Percentiles rank a stretch among this genome's conserved stretches.
Evolutionary conservation across 2,888 invertebrate species (phyloP).

Genomic region (Drosophila cognata): DNA sequence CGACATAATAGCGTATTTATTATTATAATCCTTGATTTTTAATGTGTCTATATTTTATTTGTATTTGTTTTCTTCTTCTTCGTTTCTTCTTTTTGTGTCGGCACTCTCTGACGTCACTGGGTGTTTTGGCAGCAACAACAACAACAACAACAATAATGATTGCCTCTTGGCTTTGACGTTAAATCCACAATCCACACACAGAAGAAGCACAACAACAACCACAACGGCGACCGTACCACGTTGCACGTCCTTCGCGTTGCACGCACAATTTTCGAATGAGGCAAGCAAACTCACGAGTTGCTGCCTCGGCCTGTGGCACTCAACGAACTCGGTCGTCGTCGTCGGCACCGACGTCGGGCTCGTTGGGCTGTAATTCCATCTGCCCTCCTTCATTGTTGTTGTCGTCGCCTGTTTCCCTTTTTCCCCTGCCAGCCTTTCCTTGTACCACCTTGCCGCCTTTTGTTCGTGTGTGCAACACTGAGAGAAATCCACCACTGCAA

Average conservation of each 20-base stretch:
- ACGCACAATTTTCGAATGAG: constrained; percentile 82
- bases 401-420: constrained; percentile 18
- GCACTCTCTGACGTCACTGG: constrained; percentile 50
- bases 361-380: constrained; percentile 43
- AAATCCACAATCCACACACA: neutral
- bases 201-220: constrained; percentile 9
- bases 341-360: constrained; percentile 9
- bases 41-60: neutral
- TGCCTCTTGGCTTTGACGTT: neutral
- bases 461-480: constrained; percentile 36
- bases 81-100: neutral
- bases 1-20: constrained; percentile 53
- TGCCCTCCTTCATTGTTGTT: constrained; percentile 33
- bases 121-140: constrained; percentile 12
- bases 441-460: constrained; percentile 42
- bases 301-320: constrained; percentile 31
- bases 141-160: constrained; percentile 18
- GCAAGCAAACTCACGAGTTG: constrained; percentile 28
- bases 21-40: neutral
- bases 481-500: constrained; percentile 11
- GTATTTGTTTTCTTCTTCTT: neutral
- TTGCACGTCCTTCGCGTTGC: constrained; percentile 80
- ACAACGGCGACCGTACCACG: constrained; percentile 23
- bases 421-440: constrained; percentile 27
- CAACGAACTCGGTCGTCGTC: constrained; percentile 2